phyloP scores from a whole-genome alignment of 2,888 invertebrate genomes.

The Apamea anceps region DNA sequence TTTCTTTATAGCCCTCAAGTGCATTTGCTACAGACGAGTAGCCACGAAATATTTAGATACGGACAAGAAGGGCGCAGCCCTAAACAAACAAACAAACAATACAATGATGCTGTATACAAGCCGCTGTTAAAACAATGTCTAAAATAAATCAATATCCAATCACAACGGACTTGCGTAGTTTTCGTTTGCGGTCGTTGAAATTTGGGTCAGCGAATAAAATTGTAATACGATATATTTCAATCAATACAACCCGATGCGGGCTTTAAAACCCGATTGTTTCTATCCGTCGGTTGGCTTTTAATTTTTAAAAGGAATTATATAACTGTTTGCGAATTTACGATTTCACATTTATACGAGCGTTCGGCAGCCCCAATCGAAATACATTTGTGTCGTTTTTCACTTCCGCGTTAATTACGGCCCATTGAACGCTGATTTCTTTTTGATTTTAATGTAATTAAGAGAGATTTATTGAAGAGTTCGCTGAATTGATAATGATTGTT shows the following conservation, averaged over 20 bases:
- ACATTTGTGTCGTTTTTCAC: conserved; percentile 52
- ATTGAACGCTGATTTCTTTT: conserved; percentile 63
- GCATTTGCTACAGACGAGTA: conserved; percentile 41
- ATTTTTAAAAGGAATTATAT: conserved; percentile 55
- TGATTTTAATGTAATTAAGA: conserved; percentile 61
- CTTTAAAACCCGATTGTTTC: conserved; percentile 63
- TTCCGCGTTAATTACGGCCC: conserved; percentile 61
- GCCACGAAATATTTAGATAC: conserved; percentile 18
- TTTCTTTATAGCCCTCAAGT: conserved; percentile 53
- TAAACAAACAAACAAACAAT: conserved; percentile 51
- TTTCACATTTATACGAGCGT: conserved; percentile 52
- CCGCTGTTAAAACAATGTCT: conserved; percentile 69
- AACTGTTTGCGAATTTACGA: conserved; percentile 56
- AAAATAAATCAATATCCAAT: conserved; percentile 85
- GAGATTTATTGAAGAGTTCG: conserved; percentile 54
- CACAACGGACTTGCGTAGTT: conserved; percentile 81
- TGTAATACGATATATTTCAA: conserved; percentile 69
- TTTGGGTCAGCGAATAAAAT: conserved; percentile 81
- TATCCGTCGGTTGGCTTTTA: conserved; percentile 47
- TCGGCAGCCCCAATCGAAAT: conserved; percentile 45
- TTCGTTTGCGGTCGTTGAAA: conserved; percentile 74
- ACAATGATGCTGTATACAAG: conserved; percentile 56
- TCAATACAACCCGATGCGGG: conserved; percentile 62
- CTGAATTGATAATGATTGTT: conserved; percentile 43
- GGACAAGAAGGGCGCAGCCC: conserved; percentile 41